These are phyloP conservation scores for Oxyteleia sp. DNA, from an alignment of 2,888 invertebrate species.

Conservation along the genomic window DNA sequence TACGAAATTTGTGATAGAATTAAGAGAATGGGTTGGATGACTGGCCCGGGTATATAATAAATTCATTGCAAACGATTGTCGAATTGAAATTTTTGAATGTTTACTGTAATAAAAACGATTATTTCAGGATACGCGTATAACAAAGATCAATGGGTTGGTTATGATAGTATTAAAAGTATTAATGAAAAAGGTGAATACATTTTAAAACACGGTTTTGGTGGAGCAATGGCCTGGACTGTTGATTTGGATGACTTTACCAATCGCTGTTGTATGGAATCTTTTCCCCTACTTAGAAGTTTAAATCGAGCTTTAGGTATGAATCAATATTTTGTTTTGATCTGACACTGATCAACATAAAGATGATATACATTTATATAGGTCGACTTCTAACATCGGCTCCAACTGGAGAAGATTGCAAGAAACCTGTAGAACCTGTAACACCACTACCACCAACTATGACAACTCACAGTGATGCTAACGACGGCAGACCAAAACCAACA, in stretches of 20 bases:
- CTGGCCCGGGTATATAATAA: constrained; percentile 77
- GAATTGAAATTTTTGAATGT: too few species aligned
- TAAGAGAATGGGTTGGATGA: constrained; percentile 81
- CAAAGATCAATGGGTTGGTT: constrained; percentile 96
- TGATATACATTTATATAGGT: constrained; percentile 52
- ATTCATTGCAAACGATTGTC: too few species aligned
- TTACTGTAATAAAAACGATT: constrained; percentile 12
- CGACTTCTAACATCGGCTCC: constrained; percentile 88
- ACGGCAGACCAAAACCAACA: constrained; percentile 78
- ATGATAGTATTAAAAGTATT: constrained; percentile 93
- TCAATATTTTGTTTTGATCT: background rate
- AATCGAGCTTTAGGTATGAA: constrained; percentile 92
- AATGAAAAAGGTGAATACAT: constrained; percentile 93
- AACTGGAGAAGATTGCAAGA: constrained; percentile 90
- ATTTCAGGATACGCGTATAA: constrained; percentile 91
- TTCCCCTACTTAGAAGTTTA: constrained; percentile 92
- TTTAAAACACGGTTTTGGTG: constrained; percentile 91
- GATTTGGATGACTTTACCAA: constrained; percentile 96
- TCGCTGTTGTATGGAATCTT: constrained; percentile 93
- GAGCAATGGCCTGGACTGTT: constrained; percentile 95
- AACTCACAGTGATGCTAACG: constrained; percentile 90
- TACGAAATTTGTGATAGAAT: constrained; percentile 94
- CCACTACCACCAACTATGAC: constrained; percentile 93
- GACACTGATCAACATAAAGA: background rate
- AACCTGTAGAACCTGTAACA: constrained; percentile 92